Evolutionary conservation across 2,888 invertebrate species (phyloP).

Genomic region (Drosophila stalkeri): DNA sequence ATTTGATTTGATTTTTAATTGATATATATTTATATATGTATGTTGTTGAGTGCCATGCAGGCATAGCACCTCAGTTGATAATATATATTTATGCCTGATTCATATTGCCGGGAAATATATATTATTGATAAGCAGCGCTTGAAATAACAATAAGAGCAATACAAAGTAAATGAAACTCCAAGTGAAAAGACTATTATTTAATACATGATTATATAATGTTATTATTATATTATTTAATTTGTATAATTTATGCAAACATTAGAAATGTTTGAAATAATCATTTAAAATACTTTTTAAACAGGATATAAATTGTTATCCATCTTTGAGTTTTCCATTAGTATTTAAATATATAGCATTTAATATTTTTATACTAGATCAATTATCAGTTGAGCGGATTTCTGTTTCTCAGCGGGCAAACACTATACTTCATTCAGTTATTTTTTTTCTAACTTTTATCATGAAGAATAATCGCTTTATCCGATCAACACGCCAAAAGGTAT

Average conservation of each 20-base stretch:
- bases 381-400: not conserved
- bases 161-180: not conserved
- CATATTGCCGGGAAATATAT: conserved; percentile 5
- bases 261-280: not conserved
- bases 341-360: not conserved
- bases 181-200: not conserved
- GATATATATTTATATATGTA: not conserved
- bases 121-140: not conserved
- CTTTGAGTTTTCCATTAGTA: not conserved
- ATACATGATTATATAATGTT: not conserved
- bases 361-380: not conserved
- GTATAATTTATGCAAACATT: not conserved
- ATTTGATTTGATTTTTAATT: not conserved
- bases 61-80: not conserved
- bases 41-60: conserved; percentile 4
- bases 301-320: not conserved
- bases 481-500: conserved; percentile 6
- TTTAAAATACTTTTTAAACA: not conserved
- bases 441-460: not conserved
- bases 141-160: not conserved
- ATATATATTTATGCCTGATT: conserved; percentile 10
- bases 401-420: not conserved
- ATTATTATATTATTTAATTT: not conserved
- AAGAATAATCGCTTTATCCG: conserved; percentile 2
- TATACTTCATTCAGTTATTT: not conserved